A percentile compares a stretch with the other conserved stretches of the same genome.
phyloP scores from a whole-genome alignment of 2,797 vertebrate species.

The Vultur gryphus region DNA sequence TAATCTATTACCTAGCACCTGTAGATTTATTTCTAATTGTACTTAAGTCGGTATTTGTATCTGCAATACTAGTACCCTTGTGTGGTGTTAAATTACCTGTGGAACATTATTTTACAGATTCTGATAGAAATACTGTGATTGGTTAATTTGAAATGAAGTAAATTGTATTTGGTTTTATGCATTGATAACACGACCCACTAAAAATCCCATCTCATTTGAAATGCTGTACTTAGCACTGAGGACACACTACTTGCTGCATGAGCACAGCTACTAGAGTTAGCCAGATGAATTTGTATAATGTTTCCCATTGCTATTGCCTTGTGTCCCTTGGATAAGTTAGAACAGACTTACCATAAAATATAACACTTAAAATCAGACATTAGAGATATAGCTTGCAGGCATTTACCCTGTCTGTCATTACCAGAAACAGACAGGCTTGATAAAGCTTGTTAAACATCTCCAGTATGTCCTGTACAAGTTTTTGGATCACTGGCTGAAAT shows the following conservation, averaged over 20 bases:
- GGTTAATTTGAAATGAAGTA: neutral
- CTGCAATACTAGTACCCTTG: neutral
- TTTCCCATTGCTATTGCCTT: neutral
- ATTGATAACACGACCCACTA: neutral
- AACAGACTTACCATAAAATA: neutral
- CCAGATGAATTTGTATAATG: neutral
- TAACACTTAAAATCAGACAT: neutral
- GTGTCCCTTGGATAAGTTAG: neutral
- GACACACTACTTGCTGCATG: neutral
- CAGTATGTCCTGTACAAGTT: neutral
- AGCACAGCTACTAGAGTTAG: neutral
- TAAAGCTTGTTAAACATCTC: neutral
- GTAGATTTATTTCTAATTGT: neutral
- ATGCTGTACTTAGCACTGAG: neutral
- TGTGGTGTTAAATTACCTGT: neutral
- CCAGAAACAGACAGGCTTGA: neutral
- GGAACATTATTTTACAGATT: neutral
- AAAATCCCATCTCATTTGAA: neutral
- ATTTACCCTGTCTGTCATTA: neutral
- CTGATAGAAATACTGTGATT: neutral
- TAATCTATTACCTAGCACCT: neutral
- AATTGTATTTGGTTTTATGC: neutral
- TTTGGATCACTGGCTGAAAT: neutral
- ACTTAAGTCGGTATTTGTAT: neutral
- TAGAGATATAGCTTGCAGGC: neutral